phyloP scores from a whole-genome alignment of 2,797 vertebrate genomes.

The Antennarius maculatus region DNA sequence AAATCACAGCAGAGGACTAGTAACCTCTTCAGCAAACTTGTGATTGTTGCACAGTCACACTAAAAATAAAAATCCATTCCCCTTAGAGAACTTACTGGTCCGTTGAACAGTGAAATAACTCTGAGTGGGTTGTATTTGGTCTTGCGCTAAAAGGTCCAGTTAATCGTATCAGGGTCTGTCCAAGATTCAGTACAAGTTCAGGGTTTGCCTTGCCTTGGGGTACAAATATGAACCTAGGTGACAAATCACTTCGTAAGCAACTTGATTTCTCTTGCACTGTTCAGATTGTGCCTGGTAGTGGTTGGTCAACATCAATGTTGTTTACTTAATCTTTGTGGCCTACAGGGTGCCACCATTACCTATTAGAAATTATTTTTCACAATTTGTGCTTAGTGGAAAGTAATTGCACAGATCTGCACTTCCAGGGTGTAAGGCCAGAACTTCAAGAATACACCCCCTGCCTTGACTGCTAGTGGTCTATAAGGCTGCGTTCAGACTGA shows the following conservation, averaged over 20 bases:
- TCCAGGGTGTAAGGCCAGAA: conserved; percentile 43
- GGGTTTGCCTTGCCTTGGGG: conserved; percentile 37
- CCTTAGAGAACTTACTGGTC: conserved; percentile 73
- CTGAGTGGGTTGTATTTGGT: conserved; percentile 53
- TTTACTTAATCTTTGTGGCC: conserved; percentile 35
- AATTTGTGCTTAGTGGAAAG: conserved; percentile 52
- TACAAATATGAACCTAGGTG: conserved; percentile 47
- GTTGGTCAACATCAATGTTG: conserved; percentile 22
- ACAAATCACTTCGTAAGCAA: conserved; percentile 42
- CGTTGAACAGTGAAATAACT: conserved; percentile 82
- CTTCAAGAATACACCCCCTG: conserved; percentile 44
- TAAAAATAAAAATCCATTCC: conserved; percentile 77
- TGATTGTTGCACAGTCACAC: conserved; percentile 75
- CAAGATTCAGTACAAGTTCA: conserved; percentile 37
- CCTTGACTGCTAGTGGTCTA: conserved; percentile 58
- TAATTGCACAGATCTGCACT: conserved; percentile 52
- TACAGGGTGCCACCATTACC: conserved; percentile 17
- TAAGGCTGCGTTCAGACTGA: neutral
- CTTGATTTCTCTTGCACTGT: conserved; percentile 18
- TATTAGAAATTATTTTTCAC: conserved; percentile 52
- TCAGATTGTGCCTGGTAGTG: conserved; percentile 15
- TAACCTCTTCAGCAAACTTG: conserved; percentile 76
- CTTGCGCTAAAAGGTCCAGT: conserved; percentile 63
- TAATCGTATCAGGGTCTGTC: conserved; percentile 63
- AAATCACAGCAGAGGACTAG: conserved; percentile 41